Evolutionary conservation across 2,888 invertebrate species (phyloP).

Genomic region (Dorcus hopei): DNA sequence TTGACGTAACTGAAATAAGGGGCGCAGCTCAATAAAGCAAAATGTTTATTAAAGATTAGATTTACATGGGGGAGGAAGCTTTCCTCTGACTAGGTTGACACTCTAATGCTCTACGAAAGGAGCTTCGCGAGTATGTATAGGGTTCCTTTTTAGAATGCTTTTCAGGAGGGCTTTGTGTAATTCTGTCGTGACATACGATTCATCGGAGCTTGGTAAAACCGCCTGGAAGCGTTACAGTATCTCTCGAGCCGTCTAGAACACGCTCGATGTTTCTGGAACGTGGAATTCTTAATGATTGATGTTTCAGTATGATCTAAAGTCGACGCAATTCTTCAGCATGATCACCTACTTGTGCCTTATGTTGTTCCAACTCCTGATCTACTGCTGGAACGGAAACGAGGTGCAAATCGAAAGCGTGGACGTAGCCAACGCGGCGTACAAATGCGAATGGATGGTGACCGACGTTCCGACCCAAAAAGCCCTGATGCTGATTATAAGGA

Average conservation of each 20-base stretch:
- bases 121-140: too few relatives aligned
- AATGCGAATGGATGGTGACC: conserved; percentile 12
- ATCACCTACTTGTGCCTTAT: conserved; percentile 16
- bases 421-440: conserved; percentile 6
- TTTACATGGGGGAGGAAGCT: too few relatives aligned
- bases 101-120: too few relatives aligned
- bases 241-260: not conserved
- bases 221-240: too few relatives aligned
- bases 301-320: conserved; percentile 19
- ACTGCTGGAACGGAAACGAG: conserved; percentile 25
- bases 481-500: conserved; percentile 18
- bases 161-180: too few relatives aligned
- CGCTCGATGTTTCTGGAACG: not conserved
- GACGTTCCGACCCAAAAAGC: conserved; percentile 16
- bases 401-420: conserved; percentile 16
- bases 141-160: too few relatives aligned
- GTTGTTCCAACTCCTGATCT: conserved; percentile 21
- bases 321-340: conserved; percentile 15
- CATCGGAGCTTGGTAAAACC: too few relatives aligned
- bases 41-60: too few relatives aligned
- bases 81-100: too few relatives aligned
- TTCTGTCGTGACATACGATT: too few relatives aligned
- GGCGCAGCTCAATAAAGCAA: too few relatives aligned
- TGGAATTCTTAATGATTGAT: not conserved
- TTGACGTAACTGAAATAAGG: too few relatives aligned